Percentiles rank a stretch among this genome's conserved stretches.
phyloP scores from a whole-genome alignment of 2,113 vertebrate species.

The Phalacrocorax aristotelis region DNA sequence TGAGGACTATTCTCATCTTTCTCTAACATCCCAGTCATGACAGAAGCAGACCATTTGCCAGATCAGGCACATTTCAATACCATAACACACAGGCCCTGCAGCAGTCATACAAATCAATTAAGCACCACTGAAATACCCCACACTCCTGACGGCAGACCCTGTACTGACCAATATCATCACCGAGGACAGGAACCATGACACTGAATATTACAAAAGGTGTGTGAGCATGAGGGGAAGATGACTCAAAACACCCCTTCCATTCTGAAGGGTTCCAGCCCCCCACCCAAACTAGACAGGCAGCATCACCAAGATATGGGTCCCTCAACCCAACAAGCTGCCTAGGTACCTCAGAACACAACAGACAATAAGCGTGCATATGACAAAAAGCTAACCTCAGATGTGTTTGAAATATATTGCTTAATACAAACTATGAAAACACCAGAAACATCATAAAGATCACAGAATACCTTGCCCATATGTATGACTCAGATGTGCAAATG shows the following conservation, averaged over 20 bases:
- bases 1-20: background rate
- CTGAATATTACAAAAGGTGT: no score
- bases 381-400: background rate
- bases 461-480: constrained; percentile 1
- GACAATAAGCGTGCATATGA: background rate
- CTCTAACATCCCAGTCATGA: background rate
- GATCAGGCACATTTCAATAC: background rate
- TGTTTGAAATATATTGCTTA: background rate
- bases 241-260: background rate
- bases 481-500: background rate
- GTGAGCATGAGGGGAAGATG: rapidly evolving
- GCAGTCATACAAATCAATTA: background rate
- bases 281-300: background rate
- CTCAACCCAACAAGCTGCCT: background rate
- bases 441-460: background rate
- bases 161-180: background rate
- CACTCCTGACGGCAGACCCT: background rate
- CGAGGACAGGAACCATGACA: background rate
- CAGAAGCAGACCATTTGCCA: background rate
- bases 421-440: background rate
- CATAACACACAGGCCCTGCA: background rate
- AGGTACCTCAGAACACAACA: background rate
- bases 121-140: background rate
- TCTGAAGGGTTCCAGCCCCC: background rate
- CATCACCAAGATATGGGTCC: background rate